A percentile compares a stretch with the other conserved stretches of the same genome.
Conservation (phyloP, 2,888 invertebrate genomes). For the Scaptomyza tumidula region DNA sequence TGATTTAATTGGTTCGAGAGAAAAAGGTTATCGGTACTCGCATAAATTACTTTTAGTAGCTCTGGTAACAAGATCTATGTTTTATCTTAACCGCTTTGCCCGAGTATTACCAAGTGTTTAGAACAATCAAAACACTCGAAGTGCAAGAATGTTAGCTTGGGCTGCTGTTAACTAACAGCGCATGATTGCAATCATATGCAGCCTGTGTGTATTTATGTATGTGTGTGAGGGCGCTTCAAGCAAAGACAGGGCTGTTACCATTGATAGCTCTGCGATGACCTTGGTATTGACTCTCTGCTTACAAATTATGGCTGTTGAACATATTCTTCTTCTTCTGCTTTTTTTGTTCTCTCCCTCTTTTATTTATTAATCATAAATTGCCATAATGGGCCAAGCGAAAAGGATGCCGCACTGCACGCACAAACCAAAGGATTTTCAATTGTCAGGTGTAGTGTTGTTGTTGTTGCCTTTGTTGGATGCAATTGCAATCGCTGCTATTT, state of each 20-base stretch:
- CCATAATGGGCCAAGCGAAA: constrained; percentile 37
- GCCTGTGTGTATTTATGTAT: neutral
- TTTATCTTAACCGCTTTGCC: too few relatives aligned
- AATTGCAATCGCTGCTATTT: constrained; percentile 43
- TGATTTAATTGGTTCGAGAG: neutral
- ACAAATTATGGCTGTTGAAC: constrained; percentile 30
- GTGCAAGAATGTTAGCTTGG: neutral
- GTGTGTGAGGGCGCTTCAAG: neutral
- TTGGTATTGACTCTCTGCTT: constrained; percentile 30
- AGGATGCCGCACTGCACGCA: constrained; percentile 49
- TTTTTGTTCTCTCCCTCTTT: constrained; percentile 16
- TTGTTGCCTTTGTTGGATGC: constrained; percentile 20
- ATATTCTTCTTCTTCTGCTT: neutral
- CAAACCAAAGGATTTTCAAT: constrained; percentile 53
- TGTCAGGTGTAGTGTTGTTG: constrained; percentile 46
- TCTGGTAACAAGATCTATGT: too few relatives aligned
- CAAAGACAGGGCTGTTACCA: neutral
- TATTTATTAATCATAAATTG: constrained; percentile 76
- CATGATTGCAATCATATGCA: constrained; percentile 8
- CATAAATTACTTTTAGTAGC: too few relatives aligned
- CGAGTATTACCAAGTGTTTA: too few relatives aligned
- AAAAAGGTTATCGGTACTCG: too few relatives aligned
- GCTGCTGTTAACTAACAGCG: constrained; percentile 42
- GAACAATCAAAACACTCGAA: too few relatives aligned
- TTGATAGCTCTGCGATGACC: constrained; percentile 22